phyloP scores from a whole-genome alignment of 2,888 invertebrate species.

The Heliconius hortense region DNA sequence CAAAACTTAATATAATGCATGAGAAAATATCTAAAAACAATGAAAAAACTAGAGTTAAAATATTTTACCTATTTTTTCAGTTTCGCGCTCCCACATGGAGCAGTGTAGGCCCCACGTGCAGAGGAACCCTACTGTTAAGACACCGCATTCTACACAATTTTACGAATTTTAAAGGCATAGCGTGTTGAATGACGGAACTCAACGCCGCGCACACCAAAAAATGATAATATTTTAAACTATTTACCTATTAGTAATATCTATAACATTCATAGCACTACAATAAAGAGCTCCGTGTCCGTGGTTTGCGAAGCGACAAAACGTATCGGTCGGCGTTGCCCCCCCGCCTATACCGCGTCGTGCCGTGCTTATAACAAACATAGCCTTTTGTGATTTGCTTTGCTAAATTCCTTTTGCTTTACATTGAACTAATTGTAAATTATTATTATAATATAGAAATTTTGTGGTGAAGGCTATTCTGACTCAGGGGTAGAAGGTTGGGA shows the following conservation, averaged over 20 bases:
- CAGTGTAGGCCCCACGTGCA: too few relatives aligned
- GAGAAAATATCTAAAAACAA: too few relatives aligned
- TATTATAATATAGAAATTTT: too few relatives aligned
- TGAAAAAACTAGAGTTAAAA: too few relatives aligned
- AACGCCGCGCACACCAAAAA: not conserved
- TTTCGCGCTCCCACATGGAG: too few relatives aligned
- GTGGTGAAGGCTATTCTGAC: too few relatives aligned
- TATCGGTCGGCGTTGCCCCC: constrained; percentile 62
- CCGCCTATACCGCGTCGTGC: constrained; percentile 38
- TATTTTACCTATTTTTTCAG: too few relatives aligned
- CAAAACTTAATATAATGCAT: too few relatives aligned
- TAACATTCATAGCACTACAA: not conserved
- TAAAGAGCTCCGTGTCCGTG: constrained; percentile 51
- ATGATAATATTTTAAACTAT: not conserved
- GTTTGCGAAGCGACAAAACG: constrained; percentile 74
- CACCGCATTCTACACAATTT: not conserved
- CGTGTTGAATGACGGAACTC: too few relatives aligned
- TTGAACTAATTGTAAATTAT: not conserved
- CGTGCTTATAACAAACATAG: constrained; percentile 43
- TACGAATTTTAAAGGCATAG: not conserved
- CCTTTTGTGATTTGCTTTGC: constrained; percentile 43
- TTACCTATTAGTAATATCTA: not conserved
- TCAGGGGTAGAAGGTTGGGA: too few relatives aligned
- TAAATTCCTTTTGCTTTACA: constrained; percentile 36
- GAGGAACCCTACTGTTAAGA: not conserved